Conservation (phyloP, 2,113 vertebrate species). For the Motacilla alba region DNA sequence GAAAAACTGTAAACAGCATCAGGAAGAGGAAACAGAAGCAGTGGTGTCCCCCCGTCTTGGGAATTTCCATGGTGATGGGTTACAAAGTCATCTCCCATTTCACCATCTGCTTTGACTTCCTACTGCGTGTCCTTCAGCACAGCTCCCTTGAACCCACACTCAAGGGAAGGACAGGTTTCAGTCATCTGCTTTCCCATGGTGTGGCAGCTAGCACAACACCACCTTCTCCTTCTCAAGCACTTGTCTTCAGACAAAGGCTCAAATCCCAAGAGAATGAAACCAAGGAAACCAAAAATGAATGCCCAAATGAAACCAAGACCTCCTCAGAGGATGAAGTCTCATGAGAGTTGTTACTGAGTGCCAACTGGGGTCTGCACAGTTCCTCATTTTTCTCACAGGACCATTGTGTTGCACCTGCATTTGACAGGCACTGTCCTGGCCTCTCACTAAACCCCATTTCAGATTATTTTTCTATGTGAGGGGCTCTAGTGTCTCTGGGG, state of each 20-base stretch:
- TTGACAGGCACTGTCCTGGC: not conserved
- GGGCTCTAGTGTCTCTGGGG: not conserved
- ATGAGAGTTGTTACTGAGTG: not conserved
- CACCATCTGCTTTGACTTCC: not conserved
- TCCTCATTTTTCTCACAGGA: fast-evolving
- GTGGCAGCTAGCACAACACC: not conserved
- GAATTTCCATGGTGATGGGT: not conserved
- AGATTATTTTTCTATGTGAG: not conserved
- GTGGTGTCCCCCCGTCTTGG: not conserved
- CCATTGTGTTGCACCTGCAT: not conserved
- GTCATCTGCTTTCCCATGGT: not conserved
- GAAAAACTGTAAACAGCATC: not conserved
- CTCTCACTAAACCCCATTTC: not conserved
- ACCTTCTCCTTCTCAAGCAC: not conserved
- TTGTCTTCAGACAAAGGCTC: not conserved
- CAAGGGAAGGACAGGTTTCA: not conserved
- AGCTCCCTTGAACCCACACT: not conserved
- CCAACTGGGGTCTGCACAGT: not conserved
- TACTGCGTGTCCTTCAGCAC: not conserved
- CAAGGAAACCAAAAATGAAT: not conserved
- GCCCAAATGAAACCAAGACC: not conserved
- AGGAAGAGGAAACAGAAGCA: conserved; percentile 14
- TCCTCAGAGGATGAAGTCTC: not conserved
- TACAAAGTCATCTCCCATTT: not conserved
- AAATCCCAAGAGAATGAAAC: not conserved